Conservation (phyloP, 2,888 invertebrate genomes). For the Trisateles emortualis region DNA sequence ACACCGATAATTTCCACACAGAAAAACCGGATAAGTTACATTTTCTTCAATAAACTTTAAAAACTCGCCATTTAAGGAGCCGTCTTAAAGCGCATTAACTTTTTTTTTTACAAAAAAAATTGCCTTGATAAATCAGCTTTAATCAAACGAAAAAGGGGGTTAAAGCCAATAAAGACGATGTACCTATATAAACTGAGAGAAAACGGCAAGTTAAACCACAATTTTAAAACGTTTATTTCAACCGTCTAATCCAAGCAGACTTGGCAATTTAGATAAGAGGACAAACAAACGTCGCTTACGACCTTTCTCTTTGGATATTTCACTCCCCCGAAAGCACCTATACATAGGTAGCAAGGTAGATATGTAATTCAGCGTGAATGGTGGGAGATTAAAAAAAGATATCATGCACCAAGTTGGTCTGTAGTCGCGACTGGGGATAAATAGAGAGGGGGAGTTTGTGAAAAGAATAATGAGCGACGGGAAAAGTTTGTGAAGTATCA, state of each 20-base stretch:
- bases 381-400: conserved; percentile 55
- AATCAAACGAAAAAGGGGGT: conserved; percentile 16
- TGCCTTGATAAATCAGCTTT: conserved; percentile 1
- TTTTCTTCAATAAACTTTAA: too few relatives aligned
- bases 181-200: conserved; percentile 18
- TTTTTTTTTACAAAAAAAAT: background rate
- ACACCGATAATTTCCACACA: too few relatives aligned
- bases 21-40: too few relatives aligned
- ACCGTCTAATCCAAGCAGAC: conserved; percentile 34
- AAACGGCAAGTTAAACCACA: conserved; percentile 7
- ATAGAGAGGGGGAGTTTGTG: conserved; percentile 43
- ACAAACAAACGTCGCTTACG: conserved; percentile 32
- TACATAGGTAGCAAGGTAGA: conserved; percentile 15
- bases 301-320: conserved; percentile 14
- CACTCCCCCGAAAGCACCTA: too few relatives aligned
- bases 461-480: conserved; percentile 42
- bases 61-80: too few relatives aligned
- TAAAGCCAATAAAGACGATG: conserved; percentile 20
- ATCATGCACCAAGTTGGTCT: conserved; percentile 47
- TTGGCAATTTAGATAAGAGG: conserved; percentile 43
- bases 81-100: background rate
- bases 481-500: conserved; percentile 14
- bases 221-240: conserved; percentile 7
- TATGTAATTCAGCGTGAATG: conserved; percentile 47
- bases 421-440: conserved; percentile 41